Conservation (phyloP, 2,797 vertebrate species). For the Rhodeus uyekii region DNA sequence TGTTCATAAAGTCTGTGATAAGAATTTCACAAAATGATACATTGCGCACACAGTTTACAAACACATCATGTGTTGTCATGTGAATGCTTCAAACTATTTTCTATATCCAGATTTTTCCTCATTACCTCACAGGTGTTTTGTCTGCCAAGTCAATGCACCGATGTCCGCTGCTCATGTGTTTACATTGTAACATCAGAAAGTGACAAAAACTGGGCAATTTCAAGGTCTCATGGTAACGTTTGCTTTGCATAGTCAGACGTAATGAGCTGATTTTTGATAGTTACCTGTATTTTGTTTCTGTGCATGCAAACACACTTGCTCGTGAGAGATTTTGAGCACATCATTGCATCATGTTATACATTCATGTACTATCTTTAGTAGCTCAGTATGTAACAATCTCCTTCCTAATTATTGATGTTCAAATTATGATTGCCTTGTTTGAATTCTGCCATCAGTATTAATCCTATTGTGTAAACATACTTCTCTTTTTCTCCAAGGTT, state of each 20-base stretch:
- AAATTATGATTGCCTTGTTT: background rate
- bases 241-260: background rate
- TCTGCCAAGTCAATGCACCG: background rate
- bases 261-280: background rate
- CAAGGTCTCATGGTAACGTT: background rate
- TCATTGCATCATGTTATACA: background rate
- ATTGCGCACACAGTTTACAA: background rate
- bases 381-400: background rate
- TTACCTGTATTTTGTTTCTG: background rate
- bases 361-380: background rate
- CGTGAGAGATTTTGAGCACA: background rate
- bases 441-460: background rate
- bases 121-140: background rate
- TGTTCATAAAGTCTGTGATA: background rate
- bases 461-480: background rate
- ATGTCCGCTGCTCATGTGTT: background rate
- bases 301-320: background rate
- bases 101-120: background rate
- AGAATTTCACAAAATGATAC: background rate
- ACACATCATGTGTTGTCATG: background rate
- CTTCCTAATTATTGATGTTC: conserved; percentile 5
- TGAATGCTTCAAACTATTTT: too few species aligned
- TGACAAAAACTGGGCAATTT: background rate
- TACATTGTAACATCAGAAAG: background rate
- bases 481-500: background rate